Evolutionary conservation across 2,113 vertebrate genomes (phyloP).

Genomic region (Zosterops japonicus): DNA sequence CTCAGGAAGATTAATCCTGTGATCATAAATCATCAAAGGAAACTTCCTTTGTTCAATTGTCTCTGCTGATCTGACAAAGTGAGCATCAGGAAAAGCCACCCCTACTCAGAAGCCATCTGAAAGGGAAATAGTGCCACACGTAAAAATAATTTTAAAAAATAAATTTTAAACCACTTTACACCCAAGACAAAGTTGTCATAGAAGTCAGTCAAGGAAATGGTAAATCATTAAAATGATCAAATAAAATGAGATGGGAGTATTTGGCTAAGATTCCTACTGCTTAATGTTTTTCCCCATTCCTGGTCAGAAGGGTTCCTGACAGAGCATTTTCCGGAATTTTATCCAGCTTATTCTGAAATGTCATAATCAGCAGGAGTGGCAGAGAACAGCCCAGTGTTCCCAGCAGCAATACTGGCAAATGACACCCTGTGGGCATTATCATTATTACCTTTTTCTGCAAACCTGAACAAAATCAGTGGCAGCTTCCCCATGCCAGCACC

Average conservation of each 20-base stretch:
- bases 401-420: neutral
- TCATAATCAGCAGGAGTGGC: neutral
- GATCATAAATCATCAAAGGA: neutral
- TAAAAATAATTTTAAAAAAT: neutral
- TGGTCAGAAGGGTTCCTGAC: neutral
- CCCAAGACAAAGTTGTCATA: neutral
- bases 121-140: neutral
- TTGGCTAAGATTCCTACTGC: slow-evolving; percentile 12
- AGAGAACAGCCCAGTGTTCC: neutral
- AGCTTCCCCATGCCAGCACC: rapidly evolving
- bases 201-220: slow-evolving; percentile 25
- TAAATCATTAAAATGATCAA: slow-evolving; percentile 39
- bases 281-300: neutral
- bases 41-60: neutral
- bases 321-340: neutral
- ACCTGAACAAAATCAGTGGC: neutral
- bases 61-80: neutral
- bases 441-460: neutral
- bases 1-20: neutral
- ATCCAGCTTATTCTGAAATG: neutral
- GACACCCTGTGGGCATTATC: neutral
- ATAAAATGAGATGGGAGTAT: slow-evolving; percentile 11
- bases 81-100: neutral
- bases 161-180: neutral
- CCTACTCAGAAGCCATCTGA: neutral